Percentiles rank a stretch among this genome's conserved stretches.
phyloP scores from a whole-genome alignment of 2,797 vertebrate species.

The Saxicola maurus region DNA sequence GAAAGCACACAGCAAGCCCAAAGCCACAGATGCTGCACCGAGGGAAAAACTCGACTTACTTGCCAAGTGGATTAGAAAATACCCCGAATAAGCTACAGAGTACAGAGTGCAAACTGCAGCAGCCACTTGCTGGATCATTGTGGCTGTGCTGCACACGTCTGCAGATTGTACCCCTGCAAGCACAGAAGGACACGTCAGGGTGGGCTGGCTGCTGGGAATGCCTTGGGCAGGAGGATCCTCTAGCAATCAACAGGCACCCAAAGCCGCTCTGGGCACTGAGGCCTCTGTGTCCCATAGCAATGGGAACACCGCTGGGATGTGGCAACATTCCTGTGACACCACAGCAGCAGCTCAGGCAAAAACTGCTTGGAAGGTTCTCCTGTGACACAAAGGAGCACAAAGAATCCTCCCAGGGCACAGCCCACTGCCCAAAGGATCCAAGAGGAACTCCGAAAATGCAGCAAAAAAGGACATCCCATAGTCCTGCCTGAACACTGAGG shows the following conservation, averaged over 20 bases:
- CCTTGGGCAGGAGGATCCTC: background rate
- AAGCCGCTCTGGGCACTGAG: background rate
- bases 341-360: background rate
- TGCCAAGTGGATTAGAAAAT: background rate
- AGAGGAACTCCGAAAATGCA: too few species aligned
- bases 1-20: background rate
- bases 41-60: background rate
- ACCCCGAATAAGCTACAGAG: background rate
- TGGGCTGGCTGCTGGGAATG: background rate
- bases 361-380: background rate
- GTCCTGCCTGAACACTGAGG: background rate
- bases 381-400: background rate
- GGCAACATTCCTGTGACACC: background rate
- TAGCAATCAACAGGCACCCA: background rate
- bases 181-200: background rate
- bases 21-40: background rate
- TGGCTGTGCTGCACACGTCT: background rate
- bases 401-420: too few species aligned
- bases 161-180: background rate
- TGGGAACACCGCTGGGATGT: background rate
- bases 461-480: too few species aligned
- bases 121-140: background rate
- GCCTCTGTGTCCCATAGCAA: background rate
- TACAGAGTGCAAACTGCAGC: background rate
- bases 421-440: too few species aligned